These are phyloP conservation scores for Aphelenchoides bicaudatus DNA, from an alignment of 2,888 invertebrate species.

Conservation along the genomic window DNA sequence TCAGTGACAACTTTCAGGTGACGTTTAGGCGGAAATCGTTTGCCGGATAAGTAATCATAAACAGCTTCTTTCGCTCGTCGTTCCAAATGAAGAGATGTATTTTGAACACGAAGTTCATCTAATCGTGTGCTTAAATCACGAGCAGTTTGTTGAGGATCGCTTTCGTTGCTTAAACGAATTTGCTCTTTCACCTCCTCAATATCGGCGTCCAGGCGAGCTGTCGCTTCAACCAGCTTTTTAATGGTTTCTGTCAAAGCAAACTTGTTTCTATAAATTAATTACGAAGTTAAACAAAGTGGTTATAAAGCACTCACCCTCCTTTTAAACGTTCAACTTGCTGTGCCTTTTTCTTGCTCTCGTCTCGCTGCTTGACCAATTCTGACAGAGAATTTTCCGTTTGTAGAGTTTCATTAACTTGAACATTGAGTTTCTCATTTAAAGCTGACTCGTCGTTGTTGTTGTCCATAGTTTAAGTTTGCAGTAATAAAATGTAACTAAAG, in stretches of 20 bases:
- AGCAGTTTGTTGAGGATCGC: constrained; percentile 7
- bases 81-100: constrained; percentile 5
- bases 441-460: constrained; percentile 10
- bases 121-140: neutral
- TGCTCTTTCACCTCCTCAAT: neutral
- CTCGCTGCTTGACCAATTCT: constrained; percentile 3
- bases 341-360: neutral
- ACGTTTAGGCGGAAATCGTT: neutral
- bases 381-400: neutral
- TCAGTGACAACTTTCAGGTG: neutral
- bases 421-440: neutral
- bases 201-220: neutral
- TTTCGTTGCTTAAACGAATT: neutral
- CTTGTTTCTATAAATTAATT: constrained; percentile 12
- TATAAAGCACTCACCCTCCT: constrained; percentile 7
- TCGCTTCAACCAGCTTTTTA: neutral
- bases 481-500: too few relatives aligned
- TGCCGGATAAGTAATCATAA: neutral
- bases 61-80: constrained; percentile 4
- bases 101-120: neutral
- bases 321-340: constrained; percentile 3
- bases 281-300: neutral
- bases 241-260: constrained; percentile 3
- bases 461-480: too few relatives aligned
- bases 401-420: neutral